phyloP scores from a whole-genome alignment of 2,797 vertebrate species.

The Antrozous pallidus region DNA sequence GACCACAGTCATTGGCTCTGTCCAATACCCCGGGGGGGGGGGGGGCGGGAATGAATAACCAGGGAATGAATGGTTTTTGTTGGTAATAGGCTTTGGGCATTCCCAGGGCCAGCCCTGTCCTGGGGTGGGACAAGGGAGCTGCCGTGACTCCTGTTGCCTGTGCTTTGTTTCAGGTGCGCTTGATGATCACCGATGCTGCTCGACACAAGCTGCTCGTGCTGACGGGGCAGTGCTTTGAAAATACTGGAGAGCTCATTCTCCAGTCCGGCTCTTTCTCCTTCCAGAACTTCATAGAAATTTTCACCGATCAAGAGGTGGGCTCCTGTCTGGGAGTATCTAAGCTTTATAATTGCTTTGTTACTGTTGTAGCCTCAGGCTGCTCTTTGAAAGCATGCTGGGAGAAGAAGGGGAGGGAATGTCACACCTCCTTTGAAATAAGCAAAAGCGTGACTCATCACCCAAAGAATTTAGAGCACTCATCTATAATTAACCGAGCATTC shows the following conservation, averaged over 20 bases:
- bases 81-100: not conserved
- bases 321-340: not conserved
- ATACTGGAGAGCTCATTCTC: constrained; percentile 95
- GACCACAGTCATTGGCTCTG: not conserved
- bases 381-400: not conserved
- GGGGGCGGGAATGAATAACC: not conserved
- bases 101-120: not conserved
- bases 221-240: constrained; percentile 95
- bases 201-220: constrained; percentile 95
- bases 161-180: constrained; percentile 86
- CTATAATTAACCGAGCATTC: not conserved
- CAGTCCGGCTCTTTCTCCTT: constrained; percentile 98
- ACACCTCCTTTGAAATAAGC: not conserved
- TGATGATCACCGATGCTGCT: constrained; percentile 96
- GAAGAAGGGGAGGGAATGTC: not conserved
- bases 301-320: constrained; percentile 96
- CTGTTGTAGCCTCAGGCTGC: not conserved
- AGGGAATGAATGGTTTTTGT: not conserved
- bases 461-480: not conserved
- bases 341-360: not conserved
- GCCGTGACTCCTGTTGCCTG: not conserved
- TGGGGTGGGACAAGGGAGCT: not conserved
- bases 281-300: constrained; percentile 98
- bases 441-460: not conserved
- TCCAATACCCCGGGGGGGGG: not conserved